Base-by-base conservation (phyloP, 2,888 invertebrate genomes). In the Eristalinus sepulchralis region DNA sequence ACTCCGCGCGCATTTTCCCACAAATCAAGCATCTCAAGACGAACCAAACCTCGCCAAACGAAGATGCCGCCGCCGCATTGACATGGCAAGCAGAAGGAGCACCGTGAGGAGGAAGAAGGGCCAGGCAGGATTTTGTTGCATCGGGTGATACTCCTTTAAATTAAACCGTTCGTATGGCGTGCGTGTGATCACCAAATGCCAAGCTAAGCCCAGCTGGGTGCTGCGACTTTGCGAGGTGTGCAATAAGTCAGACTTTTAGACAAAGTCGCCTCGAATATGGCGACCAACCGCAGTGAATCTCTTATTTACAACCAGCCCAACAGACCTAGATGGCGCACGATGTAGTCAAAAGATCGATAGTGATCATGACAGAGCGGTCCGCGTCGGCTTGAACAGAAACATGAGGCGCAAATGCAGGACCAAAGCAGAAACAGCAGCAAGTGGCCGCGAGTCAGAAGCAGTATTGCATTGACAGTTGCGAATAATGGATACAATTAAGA, bases 211-310 rank as follows among this genome's bases (percentile, higher is more conserved):
- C 86, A 79, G 86, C 75, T 86, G 83, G 86, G 62, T 68, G 81
- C 81, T 75, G 81, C 68, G 22, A 73, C 64, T 70, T 75, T 57
- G 10, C 66, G 70, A 82, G 83, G 83, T 83, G 83, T 83, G 83
- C 62, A 86, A 83, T 86, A 83, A 83, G 75, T 86, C 83, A 86
- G 83, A 57, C 73, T 86, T 86, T 86, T 75, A 63, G 60, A 79
- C 66, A 75, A 83, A 86, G 78, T 79, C 75, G 55, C 77, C 31
- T 81, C 78, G 82, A 78, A 73, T 68, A 39, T 17, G 33, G 34
- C 64, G 82, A 86, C 86, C 86, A 75, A 86, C 86, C 86, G 79
- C 86, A 83, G 83, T 63, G 86, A 82, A 60, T 81, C 68, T 31
- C 71, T 82, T 85, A 82, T 86, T 86, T 83, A 86, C 83, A 72